A percentile compares a stretch with the other conserved stretches of the same genome.
phyloP scores from a whole-genome alignment of 2,888 invertebrate species.

The Pinctada fucata region DNA sequence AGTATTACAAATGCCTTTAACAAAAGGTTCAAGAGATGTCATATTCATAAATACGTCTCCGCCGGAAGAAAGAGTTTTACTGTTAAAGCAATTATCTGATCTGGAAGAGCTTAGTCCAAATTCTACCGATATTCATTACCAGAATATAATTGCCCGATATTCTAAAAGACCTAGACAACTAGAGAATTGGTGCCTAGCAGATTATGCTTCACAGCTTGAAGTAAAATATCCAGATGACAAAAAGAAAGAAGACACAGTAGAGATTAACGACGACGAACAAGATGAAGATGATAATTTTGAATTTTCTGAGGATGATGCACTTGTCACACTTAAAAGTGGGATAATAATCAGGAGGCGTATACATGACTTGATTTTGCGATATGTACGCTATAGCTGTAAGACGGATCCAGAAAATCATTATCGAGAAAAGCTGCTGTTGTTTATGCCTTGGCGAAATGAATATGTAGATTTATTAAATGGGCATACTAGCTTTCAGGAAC shows the following conservation, averaged over 20 bases:
- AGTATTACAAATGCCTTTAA: too few relatives aligned
- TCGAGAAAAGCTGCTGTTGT: slow-evolving; percentile 36
- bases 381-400: slow-evolving; percentile 25
- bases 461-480: slow-evolving; percentile 30
- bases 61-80: slow-evolving; percentile 40
- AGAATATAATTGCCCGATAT: slow-evolving; percentile 15
- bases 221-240: slow-evolving; percentile 37
- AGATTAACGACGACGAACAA: slow-evolving; percentile 9
- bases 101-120: slow-evolving; percentile 20
- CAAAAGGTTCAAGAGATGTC: too few relatives aligned
- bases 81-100: slow-evolving; percentile 10
- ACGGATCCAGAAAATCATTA: slow-evolving; percentile 41
- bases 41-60: slow-evolving; percentile 47
- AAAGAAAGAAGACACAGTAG: slow-evolving; percentile 38
- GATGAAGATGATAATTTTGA: slow-evolving; percentile 24
- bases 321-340: slow-evolving; percentile 37
- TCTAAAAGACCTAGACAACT: too few relatives aligned
- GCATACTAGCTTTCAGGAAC: slow-evolving; percentile 35
- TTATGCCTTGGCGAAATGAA: slow-evolving; percentile 45
- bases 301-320: slow-evolving; percentile 13
- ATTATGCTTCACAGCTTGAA: too few relatives aligned
- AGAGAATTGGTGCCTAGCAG: too few relatives aligned
- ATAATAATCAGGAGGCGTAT: slow-evolving; percentile 35
- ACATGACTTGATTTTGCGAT: slow-evolving; percentile 24
- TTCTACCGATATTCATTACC: slow-evolving; percentile 45